Conservation (phyloP, 2,113 vertebrate genomes). For the Xiphorhynchus elegans region DNA sequence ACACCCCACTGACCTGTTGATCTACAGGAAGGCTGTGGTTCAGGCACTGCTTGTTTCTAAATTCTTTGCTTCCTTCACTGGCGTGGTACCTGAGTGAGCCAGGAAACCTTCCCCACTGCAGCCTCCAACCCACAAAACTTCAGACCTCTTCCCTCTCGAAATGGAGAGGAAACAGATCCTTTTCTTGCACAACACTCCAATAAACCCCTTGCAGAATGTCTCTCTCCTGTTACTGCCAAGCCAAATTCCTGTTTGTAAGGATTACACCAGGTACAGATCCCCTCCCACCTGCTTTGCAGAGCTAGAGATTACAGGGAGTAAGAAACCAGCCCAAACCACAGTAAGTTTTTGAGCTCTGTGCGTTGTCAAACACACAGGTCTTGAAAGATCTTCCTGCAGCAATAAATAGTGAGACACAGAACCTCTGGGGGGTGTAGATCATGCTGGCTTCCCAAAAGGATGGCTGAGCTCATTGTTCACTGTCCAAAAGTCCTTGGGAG, state of each 20-base stretch:
- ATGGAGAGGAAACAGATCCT: neutral
- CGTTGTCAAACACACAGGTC: neutral
- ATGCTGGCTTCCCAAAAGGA: neutral
- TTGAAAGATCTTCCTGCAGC: neutral
- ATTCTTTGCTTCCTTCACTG: neutral
- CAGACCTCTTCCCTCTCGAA: neutral
- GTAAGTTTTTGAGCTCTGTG: neutral
- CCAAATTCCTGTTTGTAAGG: neutral
- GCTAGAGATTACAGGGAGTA: neutral
- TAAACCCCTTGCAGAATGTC: neutral
- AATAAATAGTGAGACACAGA: neutral
- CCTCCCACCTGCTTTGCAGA: neutral
- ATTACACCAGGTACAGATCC: neutral
- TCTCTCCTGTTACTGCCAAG: neutral
- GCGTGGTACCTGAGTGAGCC: neutral
- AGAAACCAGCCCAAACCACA: neutral
- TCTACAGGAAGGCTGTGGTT: neutral
- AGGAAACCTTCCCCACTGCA: neutral
- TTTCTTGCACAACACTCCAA: neutral
- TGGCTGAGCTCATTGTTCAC: slow-evolving; percentile 14
- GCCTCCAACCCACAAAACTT: neutral
- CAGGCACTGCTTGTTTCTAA: neutral
- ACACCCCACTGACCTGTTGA: rapidly evolving
- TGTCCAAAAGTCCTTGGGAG: slow-evolving; percentile 64
- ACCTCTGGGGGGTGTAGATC: neutral